Evolutionary conservation across 2,888 invertebrate species (phyloP), one percentile per base, ranked within the genome.

Genomic region (Nesidiocoris tenuis): DNA sequence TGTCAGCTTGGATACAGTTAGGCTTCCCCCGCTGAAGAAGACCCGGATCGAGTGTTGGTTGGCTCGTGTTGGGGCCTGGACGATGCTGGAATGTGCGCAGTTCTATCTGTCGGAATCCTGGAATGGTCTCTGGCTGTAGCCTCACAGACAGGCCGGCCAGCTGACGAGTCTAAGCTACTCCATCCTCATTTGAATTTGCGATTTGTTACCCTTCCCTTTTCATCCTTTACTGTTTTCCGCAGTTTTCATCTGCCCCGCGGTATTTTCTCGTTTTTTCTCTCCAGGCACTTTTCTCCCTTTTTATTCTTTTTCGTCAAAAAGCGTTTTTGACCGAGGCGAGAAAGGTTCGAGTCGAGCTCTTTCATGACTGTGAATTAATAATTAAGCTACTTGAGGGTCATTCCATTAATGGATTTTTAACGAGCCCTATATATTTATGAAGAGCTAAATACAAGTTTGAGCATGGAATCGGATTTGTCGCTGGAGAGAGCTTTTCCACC

Each of bases 131-230:
- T 39, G 39, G 39, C 39, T 39, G 39, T 12, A 39, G 12, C 39
- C 12, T 12, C 12, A 12, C 39, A 39, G 39, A 39, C 39, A 39
- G 39, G 39, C 39, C 5, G 12, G 39, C 39, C 39, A 39, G 12
- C 39, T 12, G 39, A 39, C 5, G 5, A 39, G 24, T 24, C 64
- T 64, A 64, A 74, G 74, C 74, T 59, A 74, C 56, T 74, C 64
- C 64, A 74, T 74, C 61, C 74, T 74, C 74, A 74, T 74, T 74
- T 74, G 74, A 74, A 74, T 74, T 74, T 74, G 74, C 74, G 74
- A 74, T 74, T 74, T 64, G 63, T 63, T 64, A 55, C 61, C 55
- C 55, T 21, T 9, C 63, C 2, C 24, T 24, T 57, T 24, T 70
- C 59, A 24, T 59, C 18, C 59, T 59, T 19, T 70, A 23, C 25